These are phyloP conservation scores for Neelides folsomi DNA, from an alignment of 2,888 invertebrate genomes.

Conservation along the genomic window DNA sequence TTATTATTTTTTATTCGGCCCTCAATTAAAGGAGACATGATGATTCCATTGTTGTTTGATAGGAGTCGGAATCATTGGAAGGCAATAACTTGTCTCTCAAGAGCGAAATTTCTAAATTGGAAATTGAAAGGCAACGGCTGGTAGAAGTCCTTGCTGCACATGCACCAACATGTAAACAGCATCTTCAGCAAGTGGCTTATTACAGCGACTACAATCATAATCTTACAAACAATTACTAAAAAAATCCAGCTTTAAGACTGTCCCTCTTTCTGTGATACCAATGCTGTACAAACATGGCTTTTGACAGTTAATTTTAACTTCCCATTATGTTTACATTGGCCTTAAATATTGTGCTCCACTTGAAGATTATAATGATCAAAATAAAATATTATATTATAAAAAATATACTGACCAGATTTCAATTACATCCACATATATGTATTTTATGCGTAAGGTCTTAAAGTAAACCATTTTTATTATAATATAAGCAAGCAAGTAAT, in stretches of 20 bases:
- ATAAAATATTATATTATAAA: no score
- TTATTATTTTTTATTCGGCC: background rate
- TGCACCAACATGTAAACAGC: slow-evolving; percentile 48
- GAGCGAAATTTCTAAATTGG: slow-evolving; percentile 65
- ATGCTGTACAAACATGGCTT: no score
- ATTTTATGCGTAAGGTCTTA: no score
- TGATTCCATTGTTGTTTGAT: slow-evolving; percentile 9
- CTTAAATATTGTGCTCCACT: no score
- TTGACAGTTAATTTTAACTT: no score
- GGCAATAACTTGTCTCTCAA: slow-evolving; percentile 72
- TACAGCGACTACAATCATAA: slow-evolving; percentile 12
- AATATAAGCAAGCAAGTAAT: no score
- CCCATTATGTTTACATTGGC: no score
- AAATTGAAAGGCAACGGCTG: slow-evolving; percentile 61
- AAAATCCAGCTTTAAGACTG: slow-evolving; percentile 11
- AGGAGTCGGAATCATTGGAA: slow-evolving; percentile 71
- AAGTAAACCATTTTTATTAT: no score
- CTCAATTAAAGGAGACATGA: background rate
- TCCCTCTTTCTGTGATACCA: slow-evolving; percentile 10
- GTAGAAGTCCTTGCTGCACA: slow-evolving; percentile 67
- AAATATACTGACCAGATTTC: no score
- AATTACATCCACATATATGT: no score
- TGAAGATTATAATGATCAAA: no score
- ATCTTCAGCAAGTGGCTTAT: no score
- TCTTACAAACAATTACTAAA: slow-evolving; percentile 11